Base-by-base conservation (phyloP, 2,113 vertebrate genomes). In the Coptodon bakossiorum region DNA sequence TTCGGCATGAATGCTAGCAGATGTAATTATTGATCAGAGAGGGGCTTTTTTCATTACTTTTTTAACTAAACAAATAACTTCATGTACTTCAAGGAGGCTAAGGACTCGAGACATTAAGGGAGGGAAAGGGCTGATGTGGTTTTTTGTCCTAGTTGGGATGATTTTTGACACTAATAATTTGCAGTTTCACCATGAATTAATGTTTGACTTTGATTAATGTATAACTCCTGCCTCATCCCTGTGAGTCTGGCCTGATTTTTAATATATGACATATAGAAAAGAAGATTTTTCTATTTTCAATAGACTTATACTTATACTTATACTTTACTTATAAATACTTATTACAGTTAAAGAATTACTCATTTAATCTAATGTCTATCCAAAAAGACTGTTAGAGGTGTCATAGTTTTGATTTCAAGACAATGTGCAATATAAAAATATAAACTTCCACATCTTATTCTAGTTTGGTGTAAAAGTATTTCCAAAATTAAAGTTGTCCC, bases 211-310 rank as follows among this genome's bases (percentile, higher is more conserved):
- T 1, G 52, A 54, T 54, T 54, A 54, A 54, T 54, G 52, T 4
- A 11, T 54, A 71, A 90, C n/a, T 86, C 38, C 59, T 57, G 9
- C 31, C 59, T 63, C 31, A 36, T 63, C 19, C 31, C 22, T 38
- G 45, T 48, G 63, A 54, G 29, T 86, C 85, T 38, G 16, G 40
- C 19, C 66, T 83, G 17, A 86, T 92, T 89, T 93, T 91, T 87
- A 94, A 94, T 92, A 94, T 86, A 80, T 93, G 89, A 92, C 95
- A 79, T 82, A 56, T 31, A 86, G 81, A 66, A 45, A 57, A 71
- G 81, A 50, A 53, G 29, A 45, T 5, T 43, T 66, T 80, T 22
- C 19, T n/a, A 5, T n/a, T 53, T 36, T 63, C 9, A 63, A 22
- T 22, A 22, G 22, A 22, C 22, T 22, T 22, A 22, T 22, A 22